Evolutionary conservation across 2,113 vertebrate species (phyloP), one percentile per base, ranked within the genome.

Genomic region (Odocoileus virginianus): DNA sequence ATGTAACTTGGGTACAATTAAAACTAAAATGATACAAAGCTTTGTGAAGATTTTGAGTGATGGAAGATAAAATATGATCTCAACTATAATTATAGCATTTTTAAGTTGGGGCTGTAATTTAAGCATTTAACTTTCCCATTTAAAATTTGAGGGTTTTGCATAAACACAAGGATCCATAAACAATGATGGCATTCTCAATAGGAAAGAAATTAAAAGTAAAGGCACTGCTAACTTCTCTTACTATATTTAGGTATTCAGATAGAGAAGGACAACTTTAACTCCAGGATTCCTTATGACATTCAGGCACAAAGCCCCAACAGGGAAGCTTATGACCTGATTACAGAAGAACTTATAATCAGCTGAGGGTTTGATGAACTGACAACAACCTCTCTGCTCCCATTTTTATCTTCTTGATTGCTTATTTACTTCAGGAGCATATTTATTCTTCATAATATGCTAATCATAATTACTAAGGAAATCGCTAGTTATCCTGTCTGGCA

Each of bases 381-480:
- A 97, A 93, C 82, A 82, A 93, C 89, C 87, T 97, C 98, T 98
- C 93, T 92, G 93, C 87, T 97, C 89, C 47, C 87, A 95, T 97
- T 97, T 98, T 98, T 97, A 97, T 98, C 96, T 97, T 87, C 87
- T 50, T 93, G 93, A 97, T 94, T 87, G 97, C 86, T 94, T 97
- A 97, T 97, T 97, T 98, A 96, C 97, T 95, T 83, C 95, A 93
- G 87, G 76, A 97, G 89, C 83, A 93, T 97, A 93, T 94, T 97
- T 98, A 89, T 91, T 97, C 96, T 98, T 98, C 97, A 97, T 97
- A 97, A 97, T 95, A 96, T 86, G 89, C 93, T 98, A 96, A 98
- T 98, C 96, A 97, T 94, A 96, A 98, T 98, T 97, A 97, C 96
- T 96, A 93, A 98, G 97, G 97, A 98, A 96, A 97, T 97, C 50